These are phyloP conservation scores for Indicator indicator DNA, from an alignment of 2,113 vertebrate species.

Conservation along the genomic window DNA sequence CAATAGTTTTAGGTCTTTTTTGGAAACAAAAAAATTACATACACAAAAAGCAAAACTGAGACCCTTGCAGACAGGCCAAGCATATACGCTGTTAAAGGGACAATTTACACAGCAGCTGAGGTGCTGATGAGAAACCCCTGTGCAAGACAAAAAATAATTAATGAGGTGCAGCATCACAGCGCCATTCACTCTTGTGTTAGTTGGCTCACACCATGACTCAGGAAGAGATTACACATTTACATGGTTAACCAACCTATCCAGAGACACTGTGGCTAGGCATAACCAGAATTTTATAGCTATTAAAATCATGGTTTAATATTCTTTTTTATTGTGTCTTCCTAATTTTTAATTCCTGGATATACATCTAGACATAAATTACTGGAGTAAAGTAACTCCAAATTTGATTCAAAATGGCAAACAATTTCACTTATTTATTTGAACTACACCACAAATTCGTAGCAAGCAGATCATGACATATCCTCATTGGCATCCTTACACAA, in stretches of 20 bases:
- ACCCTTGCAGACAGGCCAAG: not conserved
- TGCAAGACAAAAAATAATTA: not conserved
- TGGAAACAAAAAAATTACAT: not conserved
- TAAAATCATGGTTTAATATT: not conserved
- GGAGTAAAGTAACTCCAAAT: not conserved
- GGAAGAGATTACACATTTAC: not conserved
- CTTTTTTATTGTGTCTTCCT: not conserved
- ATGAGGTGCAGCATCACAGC: not conserved
- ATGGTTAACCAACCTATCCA: not conserved
- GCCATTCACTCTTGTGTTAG: not conserved
- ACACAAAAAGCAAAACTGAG: accelerated
- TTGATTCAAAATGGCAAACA: not conserved
- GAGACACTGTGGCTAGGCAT: not conserved
- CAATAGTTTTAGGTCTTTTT: not conserved
- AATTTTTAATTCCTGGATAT: not conserved
- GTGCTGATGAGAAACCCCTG: not conserved
- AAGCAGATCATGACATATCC: not conserved
- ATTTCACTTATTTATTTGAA: too few species aligned
- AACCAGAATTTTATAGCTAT: not conserved
- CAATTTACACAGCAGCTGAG: not conserved
- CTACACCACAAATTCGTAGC: not conserved
- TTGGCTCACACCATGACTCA: not conserved
- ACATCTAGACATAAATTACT: not conserved
- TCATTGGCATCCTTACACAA: not conserved
- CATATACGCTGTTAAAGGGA: not conserved